Conservation (phyloP, 2,113 vertebrate species). For the Cavia porcellus region DNA sequence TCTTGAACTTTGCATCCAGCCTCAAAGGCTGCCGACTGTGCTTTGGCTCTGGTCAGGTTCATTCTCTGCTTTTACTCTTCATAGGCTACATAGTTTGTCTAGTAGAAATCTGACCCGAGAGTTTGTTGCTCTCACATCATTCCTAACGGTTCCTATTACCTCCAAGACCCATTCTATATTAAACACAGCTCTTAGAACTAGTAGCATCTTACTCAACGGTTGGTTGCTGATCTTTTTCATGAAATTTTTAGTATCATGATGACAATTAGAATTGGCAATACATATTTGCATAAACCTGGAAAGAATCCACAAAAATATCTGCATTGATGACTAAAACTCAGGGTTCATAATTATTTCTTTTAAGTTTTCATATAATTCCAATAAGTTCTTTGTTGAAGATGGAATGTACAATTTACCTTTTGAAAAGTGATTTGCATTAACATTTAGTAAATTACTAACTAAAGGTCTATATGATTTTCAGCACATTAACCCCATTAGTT, state of each 20-base stretch:
- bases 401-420: neutral
- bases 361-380: neutral
- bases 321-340: neutral
- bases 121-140: neutral
- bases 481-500: neutral
- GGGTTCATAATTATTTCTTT: neutral
- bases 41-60: neutral
- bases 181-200: neutral
- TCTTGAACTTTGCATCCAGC: fast-evolving
- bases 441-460: neutral
- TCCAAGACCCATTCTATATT: neutral
- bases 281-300: neutral
- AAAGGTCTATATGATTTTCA: neutral
- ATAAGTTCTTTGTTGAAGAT: slow-evolving; percentile 18
- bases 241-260: neutral
- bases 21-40: neutral
- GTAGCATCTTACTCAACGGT: neutral
- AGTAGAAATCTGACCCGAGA: neutral
- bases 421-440: neutral
- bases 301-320: neutral
- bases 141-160: neutral
- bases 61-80: neutral
- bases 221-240: neutral
- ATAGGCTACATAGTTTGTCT: neutral
- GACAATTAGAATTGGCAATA: neutral